A percentile compares a stretch with the other conserved stretches of the same genome.
phyloP scores from a whole-genome alignment of 2,797 vertebrate species.

The Lithobates sylvaticus region DNA sequence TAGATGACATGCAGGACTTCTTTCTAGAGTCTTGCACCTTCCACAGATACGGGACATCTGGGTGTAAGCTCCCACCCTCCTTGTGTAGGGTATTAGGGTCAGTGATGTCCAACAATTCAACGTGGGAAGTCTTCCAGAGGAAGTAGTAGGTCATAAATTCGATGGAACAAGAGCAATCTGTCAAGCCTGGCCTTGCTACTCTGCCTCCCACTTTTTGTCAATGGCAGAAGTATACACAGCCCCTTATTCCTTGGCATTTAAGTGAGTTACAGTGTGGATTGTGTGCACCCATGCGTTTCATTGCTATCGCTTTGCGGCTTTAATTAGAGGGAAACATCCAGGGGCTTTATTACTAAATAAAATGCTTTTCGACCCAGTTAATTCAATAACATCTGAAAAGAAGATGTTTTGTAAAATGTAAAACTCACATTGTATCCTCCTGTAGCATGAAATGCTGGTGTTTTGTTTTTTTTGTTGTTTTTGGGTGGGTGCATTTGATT shows the following conservation, averaged over 20 bases:
- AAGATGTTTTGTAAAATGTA: too few species aligned
- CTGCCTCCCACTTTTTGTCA: conserved; percentile 67
- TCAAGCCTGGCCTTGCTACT: conserved; percentile 71
- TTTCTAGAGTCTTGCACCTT: conserved; percentile 74
- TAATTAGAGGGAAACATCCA: neutral
- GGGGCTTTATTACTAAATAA: neutral
- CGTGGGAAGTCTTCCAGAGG: conserved; percentile 81
- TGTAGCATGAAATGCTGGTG: too few species aligned
- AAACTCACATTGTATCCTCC: too few species aligned
- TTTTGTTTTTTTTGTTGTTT: too few species aligned
- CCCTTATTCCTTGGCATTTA: neutral
- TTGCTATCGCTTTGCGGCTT: neutral
- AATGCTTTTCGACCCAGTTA: too few species aligned
- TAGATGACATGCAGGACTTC: conserved; percentile 75
- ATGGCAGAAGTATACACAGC: conserved; percentile 15
- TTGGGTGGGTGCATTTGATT: too few species aligned
- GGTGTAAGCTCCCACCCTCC: conserved; percentile 73
- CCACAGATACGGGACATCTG: conserved; percentile 76
- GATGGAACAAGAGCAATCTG: conserved; percentile 76
- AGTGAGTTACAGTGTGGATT: conserved; percentile 28
- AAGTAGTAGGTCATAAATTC: conserved; percentile 81
- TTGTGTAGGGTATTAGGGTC: conserved; percentile 76
- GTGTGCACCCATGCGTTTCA: neutral
- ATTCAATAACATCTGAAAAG: too few species aligned
- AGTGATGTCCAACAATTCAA: conserved; percentile 77